Evolutionary conservation across 2,888 invertebrate genomes (phyloP).

Genomic region (Caenorhabditis sp.): DNA sequence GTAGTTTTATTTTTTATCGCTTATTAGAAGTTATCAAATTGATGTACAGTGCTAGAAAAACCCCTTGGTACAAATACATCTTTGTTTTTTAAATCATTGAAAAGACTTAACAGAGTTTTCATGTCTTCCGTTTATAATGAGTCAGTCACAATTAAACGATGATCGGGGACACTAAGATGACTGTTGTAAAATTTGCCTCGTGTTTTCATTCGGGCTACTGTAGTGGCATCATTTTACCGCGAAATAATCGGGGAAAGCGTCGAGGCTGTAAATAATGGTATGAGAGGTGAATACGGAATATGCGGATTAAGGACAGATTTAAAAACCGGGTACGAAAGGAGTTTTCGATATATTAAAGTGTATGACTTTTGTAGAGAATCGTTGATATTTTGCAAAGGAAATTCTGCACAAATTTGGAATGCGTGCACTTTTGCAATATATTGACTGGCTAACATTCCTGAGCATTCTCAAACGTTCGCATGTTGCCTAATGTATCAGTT

Average conservation of each 20-base stretch:
- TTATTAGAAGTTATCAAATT: not conserved
- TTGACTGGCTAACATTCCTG: no score
- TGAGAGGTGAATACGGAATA: not conserved
- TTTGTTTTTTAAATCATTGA: not conserved
- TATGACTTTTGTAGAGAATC: no score
- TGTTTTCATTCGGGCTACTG: constrained; percentile 29
- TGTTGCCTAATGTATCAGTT: constrained; percentile 56
- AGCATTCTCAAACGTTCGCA: constrained; percentile 9
- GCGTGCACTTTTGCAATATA: no score
- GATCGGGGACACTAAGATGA: constrained; percentile 17
- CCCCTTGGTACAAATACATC: not conserved
- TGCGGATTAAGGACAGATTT: constrained; percentile 30
- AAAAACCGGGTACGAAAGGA: not conserved
- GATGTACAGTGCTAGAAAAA: not conserved
- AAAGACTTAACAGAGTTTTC: not conserved
- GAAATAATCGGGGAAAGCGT: constrained; percentile 9
- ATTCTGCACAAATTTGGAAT: no score
- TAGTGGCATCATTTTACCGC: constrained; percentile 28
- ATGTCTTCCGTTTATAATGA: not conserved
- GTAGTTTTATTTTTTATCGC: no score
- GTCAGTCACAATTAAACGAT: constrained; percentile 27
- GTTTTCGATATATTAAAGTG: constrained; percentile 8
- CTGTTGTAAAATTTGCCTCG: constrained; percentile 3
- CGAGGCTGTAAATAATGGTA: constrained; percentile 42
- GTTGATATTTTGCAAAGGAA: no score